Evolutionary conservation across 1,140 invertebrate genomes (phyloP).

Genomic region (Periplaneta americana): DNA sequence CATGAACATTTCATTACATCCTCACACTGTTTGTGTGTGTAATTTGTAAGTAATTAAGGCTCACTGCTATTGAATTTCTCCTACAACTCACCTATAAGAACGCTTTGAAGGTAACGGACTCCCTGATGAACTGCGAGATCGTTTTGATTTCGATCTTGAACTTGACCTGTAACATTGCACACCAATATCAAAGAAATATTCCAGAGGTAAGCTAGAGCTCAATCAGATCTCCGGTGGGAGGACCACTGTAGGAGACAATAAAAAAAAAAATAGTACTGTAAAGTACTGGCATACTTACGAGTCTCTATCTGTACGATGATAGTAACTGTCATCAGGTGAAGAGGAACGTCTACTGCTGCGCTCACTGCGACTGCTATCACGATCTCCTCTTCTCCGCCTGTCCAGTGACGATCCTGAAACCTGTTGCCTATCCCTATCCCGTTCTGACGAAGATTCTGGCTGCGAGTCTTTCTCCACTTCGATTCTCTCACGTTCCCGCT

Average conservation of each 20-base stretch:
- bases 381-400: neutral
- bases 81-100: conserved; percentile 24
- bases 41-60: no score
- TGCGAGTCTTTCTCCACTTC: conserved; percentile 12
- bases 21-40: no score
- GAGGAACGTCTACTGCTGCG: neutral
- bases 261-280: no score
- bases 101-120: conserved; percentile 29
- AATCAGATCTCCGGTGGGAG: no score
- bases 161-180: neutral
- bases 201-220: no score
- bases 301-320: neutral
- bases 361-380: neutral
- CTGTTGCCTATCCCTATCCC: conserved; percentile 1
- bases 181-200: no score
- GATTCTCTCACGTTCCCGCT: conserved; percentile 17
- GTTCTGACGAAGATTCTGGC: neutral
- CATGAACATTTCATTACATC: no score
- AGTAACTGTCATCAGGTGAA: conserved; percentile 12
- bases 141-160: conserved; percentile 32
- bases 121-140: conserved; percentile 33
- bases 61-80: no score
- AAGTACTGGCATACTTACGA: conserved; percentile 11
- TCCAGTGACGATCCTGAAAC: neutral
- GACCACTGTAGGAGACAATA: no score